Conservation (phyloP, 1,140 invertebrate species). For the Euglossa dilemma region DNA sequence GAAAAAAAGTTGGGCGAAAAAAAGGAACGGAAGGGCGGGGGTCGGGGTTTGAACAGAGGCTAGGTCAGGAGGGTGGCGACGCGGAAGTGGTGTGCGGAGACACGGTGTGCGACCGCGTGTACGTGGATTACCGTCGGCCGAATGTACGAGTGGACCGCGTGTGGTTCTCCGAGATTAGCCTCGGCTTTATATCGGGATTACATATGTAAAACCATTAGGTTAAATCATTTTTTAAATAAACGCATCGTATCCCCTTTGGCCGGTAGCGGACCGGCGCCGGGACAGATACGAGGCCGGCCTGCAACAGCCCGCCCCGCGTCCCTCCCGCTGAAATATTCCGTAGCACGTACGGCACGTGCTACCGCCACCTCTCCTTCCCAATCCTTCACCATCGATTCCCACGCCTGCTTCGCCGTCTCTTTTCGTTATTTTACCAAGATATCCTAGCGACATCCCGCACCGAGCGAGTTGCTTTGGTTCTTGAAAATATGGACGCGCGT, state of each 20-base stretch:
- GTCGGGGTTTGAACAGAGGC: conserved; percentile 28
- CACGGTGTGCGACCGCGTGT: conserved; percentile 40
- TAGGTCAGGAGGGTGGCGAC: conserved; percentile 44
- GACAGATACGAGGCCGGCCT: conserved; percentile 67
- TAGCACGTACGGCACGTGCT: conserved; percentile 60
- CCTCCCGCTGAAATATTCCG: conserved; percentile 64
- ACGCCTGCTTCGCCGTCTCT: neutral
- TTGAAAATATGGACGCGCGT: too few relatives aligned
- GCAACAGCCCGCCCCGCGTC: conserved; percentile 17
- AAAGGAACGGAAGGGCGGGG: neutral
- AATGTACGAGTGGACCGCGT: conserved; percentile 77
- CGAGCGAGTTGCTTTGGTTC: too few relatives aligned
- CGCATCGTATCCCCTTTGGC: conserved; percentile 61
- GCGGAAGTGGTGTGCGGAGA: conserved; percentile 54
- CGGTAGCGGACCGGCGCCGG: conserved; percentile 41
- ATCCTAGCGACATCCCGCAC: too few relatives aligned
- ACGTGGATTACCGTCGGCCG: conserved; percentile 70
- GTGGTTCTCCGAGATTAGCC: conserved; percentile 81
- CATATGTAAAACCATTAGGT: conserved; percentile 82
- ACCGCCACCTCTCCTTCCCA: conserved; percentile 19
- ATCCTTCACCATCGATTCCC: neutral
- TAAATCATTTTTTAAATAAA: conserved; percentile 83
- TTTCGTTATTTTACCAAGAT: too few relatives aligned
- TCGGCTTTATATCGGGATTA: conserved; percentile 82
- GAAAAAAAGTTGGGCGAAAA: conserved; percentile 64